These are phyloP conservation scores for Bambusicola thoracicus DNA, from an alignment of 2,113 vertebrate genomes.

Conservation along the genomic window DNA sequence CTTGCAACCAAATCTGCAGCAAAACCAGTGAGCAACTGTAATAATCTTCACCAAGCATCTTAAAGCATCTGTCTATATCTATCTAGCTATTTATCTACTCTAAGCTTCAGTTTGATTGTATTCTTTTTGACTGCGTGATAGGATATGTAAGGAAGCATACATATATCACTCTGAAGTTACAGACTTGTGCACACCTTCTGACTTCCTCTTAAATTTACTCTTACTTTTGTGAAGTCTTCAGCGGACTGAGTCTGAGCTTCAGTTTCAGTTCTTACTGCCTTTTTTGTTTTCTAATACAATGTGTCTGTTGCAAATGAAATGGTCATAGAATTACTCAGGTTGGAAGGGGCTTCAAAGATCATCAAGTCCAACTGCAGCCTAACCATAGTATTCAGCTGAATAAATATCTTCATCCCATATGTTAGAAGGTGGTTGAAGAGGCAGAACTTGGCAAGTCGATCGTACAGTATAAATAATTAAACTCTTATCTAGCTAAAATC, in stretches of 20 bases:
- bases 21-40: neutral
- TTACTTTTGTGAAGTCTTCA: neutral
- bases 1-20: neutral
- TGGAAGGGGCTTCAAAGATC: too few relatives aligned
- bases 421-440: neutral
- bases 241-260: neutral
- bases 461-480: neutral
- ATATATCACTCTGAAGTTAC: neutral
- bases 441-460: neutral
- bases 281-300: neutral
- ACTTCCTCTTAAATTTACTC: neutral
- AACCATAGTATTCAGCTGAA: neutral
- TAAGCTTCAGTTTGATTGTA: neutral
- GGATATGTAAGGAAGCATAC: neutral
- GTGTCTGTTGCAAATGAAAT: neutral
- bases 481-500: neutral
- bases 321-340: too few relatives aligned
- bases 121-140: neutral
- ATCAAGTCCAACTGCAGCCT: too few relatives aligned
- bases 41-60: neutral
- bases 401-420: neutral
- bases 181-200: neutral
- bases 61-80: accelerated
- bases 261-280: neutral
- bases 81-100: too few relatives aligned